Conservation (phyloP, 2,888 invertebrate genomes). For the Trichogramma evanescens region DNA sequence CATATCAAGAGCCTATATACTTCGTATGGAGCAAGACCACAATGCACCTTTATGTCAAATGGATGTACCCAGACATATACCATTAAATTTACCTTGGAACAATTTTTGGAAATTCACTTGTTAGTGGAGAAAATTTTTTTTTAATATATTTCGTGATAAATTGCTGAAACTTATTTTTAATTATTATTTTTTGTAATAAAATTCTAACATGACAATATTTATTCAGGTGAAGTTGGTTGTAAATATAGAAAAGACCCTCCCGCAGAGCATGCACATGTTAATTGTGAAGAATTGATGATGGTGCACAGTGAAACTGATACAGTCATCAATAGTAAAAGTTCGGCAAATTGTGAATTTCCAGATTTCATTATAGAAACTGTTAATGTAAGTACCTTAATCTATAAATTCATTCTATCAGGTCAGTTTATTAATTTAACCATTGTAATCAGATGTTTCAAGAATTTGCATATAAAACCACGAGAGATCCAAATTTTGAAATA, state of each 20-base stretch:
- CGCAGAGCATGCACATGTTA: conserved; percentile 13
- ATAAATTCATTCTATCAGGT: neutral
- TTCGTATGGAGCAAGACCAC: conserved; percentile 17
- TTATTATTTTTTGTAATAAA: neutral
- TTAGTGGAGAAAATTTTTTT: conserved; percentile 2
- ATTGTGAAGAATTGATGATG: conserved; percentile 11
- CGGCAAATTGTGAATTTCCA: conserved; percentile 12
- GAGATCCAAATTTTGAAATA: neutral
- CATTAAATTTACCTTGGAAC: conserved; percentile 13
- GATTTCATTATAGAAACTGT: conserved; percentile 11
- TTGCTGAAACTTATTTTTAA: neutral
- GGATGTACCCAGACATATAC: conserved; percentile 16
- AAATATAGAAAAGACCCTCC: conserved; percentile 10
- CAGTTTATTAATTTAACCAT: neutral
- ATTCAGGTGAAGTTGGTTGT: conserved; percentile 4
- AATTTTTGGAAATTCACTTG: conserved; percentile 22
- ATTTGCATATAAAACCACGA: neutral
- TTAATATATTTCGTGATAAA: neutral
- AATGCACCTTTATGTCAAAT: conserved; percentile 18
- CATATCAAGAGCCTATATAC: conserved; percentile 5
- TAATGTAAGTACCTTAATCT: conserved; percentile 5
- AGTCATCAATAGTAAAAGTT: conserved; percentile 3
- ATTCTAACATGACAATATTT: neutral
- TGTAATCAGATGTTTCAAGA: conserved; percentile 15
- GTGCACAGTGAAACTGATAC: conserved; percentile 8